Conservation (phyloP, 2,888 invertebrate genomes). For the Orthosia gracilis region DNA sequence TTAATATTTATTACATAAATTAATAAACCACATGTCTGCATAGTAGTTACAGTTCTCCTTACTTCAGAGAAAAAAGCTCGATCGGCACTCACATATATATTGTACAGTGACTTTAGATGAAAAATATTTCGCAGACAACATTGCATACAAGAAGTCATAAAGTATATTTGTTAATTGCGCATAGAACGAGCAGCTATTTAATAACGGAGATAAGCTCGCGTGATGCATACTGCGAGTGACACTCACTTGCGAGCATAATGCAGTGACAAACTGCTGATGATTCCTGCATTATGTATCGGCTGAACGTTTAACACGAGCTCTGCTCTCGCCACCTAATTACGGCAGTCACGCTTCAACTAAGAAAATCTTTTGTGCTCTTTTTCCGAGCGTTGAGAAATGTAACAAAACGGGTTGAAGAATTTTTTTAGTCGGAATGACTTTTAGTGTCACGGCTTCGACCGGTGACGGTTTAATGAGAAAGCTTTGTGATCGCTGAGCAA, state of each 20-base stretch:
- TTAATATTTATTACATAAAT: constrained; percentile 60
- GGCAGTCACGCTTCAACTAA: constrained; percentile 89
- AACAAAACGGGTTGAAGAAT: constrained; percentile 84
- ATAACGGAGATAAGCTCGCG: constrained; percentile 67
- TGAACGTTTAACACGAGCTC: constrained; percentile 69
- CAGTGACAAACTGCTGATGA: constrained; percentile 68
- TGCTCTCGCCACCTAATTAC: constrained; percentile 88
- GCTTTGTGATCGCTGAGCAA: constrained; percentile 87
- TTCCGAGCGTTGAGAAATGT: constrained; percentile 88
- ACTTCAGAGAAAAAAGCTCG: constrained; percentile 33
- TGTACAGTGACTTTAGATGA: constrained; percentile 47
- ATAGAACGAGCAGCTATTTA: constrained; percentile 64
- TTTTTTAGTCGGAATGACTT: constrained; percentile 87
- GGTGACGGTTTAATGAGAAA: constrained; percentile 90
- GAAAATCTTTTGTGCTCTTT: constrained; percentile 90
- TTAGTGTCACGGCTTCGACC: constrained; percentile 88
- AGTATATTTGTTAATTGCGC: constrained; percentile 61
- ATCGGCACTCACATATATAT: constrained; percentile 38
- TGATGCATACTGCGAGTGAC: constrained; percentile 63
- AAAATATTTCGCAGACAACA: constrained; percentile 48
- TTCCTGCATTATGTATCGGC: constrained; percentile 66
- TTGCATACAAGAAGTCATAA: constrained; percentile 55
- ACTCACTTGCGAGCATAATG: constrained; percentile 62
- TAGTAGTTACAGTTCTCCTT: constrained; percentile 38
- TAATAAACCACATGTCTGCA: constrained; percentile 59